These are phyloP conservation scores for Lipotes vexillifer DNA, from an alignment of 2,113 vertebrate genomes.

Conservation along the genomic window DNA sequence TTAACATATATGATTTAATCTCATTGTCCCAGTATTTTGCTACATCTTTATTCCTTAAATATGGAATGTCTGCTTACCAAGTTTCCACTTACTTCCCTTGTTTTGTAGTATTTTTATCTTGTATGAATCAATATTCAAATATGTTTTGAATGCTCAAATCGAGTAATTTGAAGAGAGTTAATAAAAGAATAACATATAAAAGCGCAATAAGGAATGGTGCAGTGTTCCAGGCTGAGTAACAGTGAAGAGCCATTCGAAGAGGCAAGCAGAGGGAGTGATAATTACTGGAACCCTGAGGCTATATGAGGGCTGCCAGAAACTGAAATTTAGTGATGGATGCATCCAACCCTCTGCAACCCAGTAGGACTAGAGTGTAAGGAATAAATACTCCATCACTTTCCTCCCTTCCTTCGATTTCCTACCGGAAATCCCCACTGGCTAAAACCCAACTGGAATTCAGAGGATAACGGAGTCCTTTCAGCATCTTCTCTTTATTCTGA, in stretches of 20 bases:
- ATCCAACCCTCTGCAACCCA: not conserved
- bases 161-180: not conserved
- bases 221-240: not conserved
- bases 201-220: accelerated
- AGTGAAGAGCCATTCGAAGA: not conserved
- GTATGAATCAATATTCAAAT: not conserved
- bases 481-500: not conserved
- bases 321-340: not conserved
- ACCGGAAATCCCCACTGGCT: not conserved
- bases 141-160: not conserved
- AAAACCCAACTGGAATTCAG: not conserved
- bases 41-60: slow-evolving; percentile 13
- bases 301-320: not conserved
- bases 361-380: not conserved
- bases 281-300: not conserved
- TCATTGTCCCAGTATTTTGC: not conserved
- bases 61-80: not conserved
- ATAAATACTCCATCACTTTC: not conserved
- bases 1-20: not conserved
- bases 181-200: not conserved
- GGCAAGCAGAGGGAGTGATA: not conserved
- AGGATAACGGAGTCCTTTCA: not conserved
- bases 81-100: not conserved
- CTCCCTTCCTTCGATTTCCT: not conserved
- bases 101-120: not conserved